Base-by-base conservation (phyloP, 2,113 vertebrate genomes). In the Osmerus eperlanus region DNA sequence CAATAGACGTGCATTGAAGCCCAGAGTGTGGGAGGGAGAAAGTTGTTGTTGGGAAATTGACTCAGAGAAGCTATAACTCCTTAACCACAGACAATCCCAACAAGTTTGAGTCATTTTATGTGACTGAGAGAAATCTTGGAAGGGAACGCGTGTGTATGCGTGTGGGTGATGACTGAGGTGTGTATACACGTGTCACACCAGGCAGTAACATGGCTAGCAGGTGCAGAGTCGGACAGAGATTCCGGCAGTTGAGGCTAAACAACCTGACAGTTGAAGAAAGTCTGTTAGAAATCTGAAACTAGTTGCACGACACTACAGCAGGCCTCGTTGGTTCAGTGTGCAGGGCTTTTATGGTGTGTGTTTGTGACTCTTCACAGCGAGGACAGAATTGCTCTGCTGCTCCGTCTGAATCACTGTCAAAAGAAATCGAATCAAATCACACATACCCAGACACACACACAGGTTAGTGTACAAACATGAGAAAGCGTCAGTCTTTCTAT, bases 381-480 rank as follows among this genome's bases (percentile, higher is more conserved):
- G n/a, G 51, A 21, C 23, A 67, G 32, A 65, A 76, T 80, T 21
- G 67, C 56, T 23, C 54, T 67, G 67, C 62, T 56, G 78, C 78
- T 81, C 53, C 67, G 72, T 80, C 78, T 68, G 61, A 79, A 83
- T 78, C 0, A 3, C 29, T 79, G 78, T 74, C 81, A 78, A 7
- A 47, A 47, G 41, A 56, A 23, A 75, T 74, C 60, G 77, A 85
- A 12, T 11, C 28, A 5, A 15, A 4, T 62, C 14, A 21, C 2
- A 83, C 54, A 72, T 54, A 65, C 75, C 65, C 32, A 36, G 32
- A 36, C 60, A 54, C 23, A 73, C 58, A 61, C 52, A 65, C 59
- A 66, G 32, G 67, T 14, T 55, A 71, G n/a, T 18, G 32, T 14
- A 1, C 32, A 36, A 61, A 13, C 41, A 21, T 41, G 58, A 73